Conservation (phyloP, 2,113 vertebrate species). For the Melanerpes aurifrons region DNA sequence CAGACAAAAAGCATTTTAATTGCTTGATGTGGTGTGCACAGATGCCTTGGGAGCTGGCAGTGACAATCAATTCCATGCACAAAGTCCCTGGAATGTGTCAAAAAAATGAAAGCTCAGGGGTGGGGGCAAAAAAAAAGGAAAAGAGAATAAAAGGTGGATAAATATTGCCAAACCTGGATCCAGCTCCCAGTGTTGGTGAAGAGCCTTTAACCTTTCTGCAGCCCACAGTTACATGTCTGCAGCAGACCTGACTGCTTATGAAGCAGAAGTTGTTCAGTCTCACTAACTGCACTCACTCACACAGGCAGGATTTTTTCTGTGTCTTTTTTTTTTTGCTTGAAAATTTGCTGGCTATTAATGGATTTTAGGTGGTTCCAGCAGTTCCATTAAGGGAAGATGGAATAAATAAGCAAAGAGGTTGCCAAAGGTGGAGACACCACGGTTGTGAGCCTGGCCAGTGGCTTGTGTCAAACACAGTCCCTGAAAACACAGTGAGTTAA, state of each 20-base stretch:
- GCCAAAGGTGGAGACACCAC: conserved; percentile 57
- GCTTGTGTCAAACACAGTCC: conserved; percentile 64
- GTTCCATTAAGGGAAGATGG: conserved; percentile 55
- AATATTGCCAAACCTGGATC: background rate
- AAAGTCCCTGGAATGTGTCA: background rate
- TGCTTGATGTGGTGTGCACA: background rate
- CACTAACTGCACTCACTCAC: background rate
- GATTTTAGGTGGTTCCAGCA: conserved; percentile 66
- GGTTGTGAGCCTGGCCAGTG: conserved; percentile 58
- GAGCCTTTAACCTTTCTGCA: background rate
- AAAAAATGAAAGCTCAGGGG: background rate
- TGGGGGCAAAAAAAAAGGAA: too few species aligned
- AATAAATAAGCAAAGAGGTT: conserved; percentile 19
- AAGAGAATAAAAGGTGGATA: background rate
- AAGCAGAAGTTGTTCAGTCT: background rate
- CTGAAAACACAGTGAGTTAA: conserved; percentile 51
- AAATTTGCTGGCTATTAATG: conserved; percentile 56
- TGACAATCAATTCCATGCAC: background rate
- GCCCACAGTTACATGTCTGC: background rate
- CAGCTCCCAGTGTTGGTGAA: background rate
- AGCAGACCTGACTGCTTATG: background rate
- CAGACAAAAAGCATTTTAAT: background rate
- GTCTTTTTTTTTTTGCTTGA: background rate
- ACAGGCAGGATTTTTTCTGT: background rate
- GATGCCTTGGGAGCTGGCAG: background rate